These are phyloP conservation scores for Caenorhabditis angaria DNA, from an alignment of 2,888 invertebrate genomes.

Conservation along the genomic window DNA sequence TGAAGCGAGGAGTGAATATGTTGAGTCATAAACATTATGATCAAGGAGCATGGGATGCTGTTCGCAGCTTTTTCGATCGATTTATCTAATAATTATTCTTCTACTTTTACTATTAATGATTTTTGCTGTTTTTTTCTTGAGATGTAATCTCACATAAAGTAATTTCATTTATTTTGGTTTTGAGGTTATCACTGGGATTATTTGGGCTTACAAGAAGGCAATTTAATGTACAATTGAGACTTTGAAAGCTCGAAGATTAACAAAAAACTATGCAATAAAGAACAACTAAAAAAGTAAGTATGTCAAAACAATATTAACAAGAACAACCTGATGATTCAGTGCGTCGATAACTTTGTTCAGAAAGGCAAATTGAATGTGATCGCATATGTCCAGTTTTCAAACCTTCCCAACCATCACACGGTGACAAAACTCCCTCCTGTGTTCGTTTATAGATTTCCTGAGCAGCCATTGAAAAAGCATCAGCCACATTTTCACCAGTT, in stretches of 20 bases:
- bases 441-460: constrained; percentile 64
- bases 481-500: constrained; percentile 77
- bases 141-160: not conserved
- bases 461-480: constrained; percentile 67
- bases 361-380: constrained; percentile 64
- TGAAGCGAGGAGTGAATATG: constrained; percentile 28
- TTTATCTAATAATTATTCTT: constrained; percentile 1
- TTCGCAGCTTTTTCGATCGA: constrained; percentile 37
- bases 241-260: not conserved
- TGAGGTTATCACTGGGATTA: not conserved
- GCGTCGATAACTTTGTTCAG: constrained; percentile 56
- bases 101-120: not conserved
- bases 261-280: not conserved
- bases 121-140: not conserved
- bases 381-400: constrained; percentile 63
- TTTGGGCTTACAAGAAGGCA: too few relatives aligned
- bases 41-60: constrained; percentile 42
- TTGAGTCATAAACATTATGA: constrained; percentile 46
- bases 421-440: constrained; percentile 54
- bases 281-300: not conserved
- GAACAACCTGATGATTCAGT: constrained; percentile 42
- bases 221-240: not conserved
- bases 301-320: constrained; percentile 55
- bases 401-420: constrained; percentile 70
- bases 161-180: not conserved